Percentiles rank a stretch among this genome's conserved stretches.
Evolutionary conservation across 2,888 invertebrate species (phyloP).

Genomic region (Ellobium chinense): DNA sequence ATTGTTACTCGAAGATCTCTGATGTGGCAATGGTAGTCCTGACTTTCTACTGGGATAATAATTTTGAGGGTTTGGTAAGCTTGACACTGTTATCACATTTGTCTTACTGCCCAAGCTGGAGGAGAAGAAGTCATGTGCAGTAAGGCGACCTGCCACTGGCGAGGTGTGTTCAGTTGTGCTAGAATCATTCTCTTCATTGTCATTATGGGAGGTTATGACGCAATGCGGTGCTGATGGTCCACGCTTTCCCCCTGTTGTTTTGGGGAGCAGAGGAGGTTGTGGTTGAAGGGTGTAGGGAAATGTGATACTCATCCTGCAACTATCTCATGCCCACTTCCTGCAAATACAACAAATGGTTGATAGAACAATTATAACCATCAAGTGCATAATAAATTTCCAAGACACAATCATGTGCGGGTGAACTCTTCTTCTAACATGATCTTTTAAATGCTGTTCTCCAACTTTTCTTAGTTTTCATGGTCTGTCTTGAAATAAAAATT

Average conservation of each 20-base stretch:
- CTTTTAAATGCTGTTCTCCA: no score
- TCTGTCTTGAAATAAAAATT: no score
- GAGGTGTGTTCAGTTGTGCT: conserved; percentile 37
- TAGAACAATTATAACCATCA: no score
- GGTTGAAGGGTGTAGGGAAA: conserved; percentile 44
- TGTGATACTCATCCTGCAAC: conserved; percentile 14
- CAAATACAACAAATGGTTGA: no score
- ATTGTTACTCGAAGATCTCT: conserved; percentile 4
- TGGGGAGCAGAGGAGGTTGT: conserved; percentile 59
- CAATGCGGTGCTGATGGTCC: conserved; percentile 57
- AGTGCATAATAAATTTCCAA: no score
- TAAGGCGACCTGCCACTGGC: not conserved
- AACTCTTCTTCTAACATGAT: no score
- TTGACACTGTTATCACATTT: conserved; percentile 21
- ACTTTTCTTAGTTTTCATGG: no score
- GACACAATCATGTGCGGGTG: no score
- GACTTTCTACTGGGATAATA: conserved; percentile 18
- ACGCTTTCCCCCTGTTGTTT: conserved; percentile 63
- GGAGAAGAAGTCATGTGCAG: not conserved
- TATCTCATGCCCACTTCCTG: no score
- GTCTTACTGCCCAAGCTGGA: not conserved
- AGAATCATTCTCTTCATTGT: conserved; percentile 56
- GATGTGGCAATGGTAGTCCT: conserved; percentile 1
- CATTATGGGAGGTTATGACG: conserved; percentile 48
- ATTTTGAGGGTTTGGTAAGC: conserved; percentile 20